Percentiles rank a stretch among this genome's conserved stretches.
phyloP scores from a whole-genome alignment of 2,113 vertebrate species.

The Gila orcuttii region DNA sequence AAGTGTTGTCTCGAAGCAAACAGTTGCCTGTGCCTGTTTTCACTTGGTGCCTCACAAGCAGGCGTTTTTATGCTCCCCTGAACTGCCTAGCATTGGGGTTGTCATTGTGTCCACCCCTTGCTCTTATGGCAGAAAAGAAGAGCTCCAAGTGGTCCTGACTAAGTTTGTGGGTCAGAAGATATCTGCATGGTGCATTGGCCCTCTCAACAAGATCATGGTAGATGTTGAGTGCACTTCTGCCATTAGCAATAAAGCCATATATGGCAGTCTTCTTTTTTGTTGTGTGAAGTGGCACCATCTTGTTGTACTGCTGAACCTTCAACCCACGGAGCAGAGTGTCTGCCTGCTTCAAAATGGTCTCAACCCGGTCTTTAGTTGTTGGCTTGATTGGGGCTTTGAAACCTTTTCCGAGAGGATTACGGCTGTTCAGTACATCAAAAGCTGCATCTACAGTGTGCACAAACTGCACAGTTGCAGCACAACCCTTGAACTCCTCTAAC shows the following conservation, averaged over 20 bases:
- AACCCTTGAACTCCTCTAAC: conserved; percentile 16
- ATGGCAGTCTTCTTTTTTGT: not conserved
- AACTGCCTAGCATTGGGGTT: conserved; percentile 37
- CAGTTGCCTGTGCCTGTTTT: not conserved
- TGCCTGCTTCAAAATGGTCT: conserved; percentile 5
- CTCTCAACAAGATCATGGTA: conserved; percentile 37
- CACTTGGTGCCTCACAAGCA: conserved; percentile 27
- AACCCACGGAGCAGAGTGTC: not conserved
- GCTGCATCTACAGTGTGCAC: conserved; percentile 29
- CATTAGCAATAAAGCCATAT: conserved; percentile 9
- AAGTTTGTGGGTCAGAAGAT: conserved; percentile 38
- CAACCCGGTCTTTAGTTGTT: not conserved
- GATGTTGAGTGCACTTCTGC: conserved; percentile 20
- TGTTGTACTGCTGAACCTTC: not conserved
- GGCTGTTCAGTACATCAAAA: conserved; percentile 17
- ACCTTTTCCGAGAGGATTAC: conserved; percentile 21
- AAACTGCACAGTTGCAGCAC: conserved; percentile 17
- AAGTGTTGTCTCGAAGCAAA: not conserved
- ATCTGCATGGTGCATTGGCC: conserved; percentile 28
- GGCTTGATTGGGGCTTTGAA: conserved; percentile 18
- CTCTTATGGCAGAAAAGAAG: conserved; percentile 36
- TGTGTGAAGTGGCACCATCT: conserved; percentile 23
- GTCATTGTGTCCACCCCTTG: conserved; percentile 27
- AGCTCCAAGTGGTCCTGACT: conserved; percentile 49
- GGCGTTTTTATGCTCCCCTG: conserved; percentile 29